Conservation (phyloP, 1,140 invertebrate species). For the Dufourea novaeangliae region DNA sequence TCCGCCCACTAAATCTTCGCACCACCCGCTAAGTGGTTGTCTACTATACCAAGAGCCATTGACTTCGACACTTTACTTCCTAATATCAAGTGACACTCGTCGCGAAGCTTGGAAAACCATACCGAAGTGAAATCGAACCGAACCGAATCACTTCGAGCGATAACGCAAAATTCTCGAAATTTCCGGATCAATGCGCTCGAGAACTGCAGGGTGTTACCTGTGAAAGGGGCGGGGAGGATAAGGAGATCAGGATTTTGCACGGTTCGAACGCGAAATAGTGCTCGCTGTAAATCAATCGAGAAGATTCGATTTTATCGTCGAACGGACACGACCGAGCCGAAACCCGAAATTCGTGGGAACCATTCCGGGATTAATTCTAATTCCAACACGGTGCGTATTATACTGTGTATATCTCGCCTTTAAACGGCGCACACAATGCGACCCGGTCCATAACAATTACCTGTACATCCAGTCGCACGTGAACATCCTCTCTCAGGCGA, state of each 20-base stretch:
- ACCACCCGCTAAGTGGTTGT: no score
- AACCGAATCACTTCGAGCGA: background rate
- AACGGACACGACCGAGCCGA: background rate
- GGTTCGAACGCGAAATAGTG: background rate
- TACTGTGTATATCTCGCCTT: slow-evolving; percentile 41
- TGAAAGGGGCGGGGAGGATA: background rate
- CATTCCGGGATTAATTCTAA: slow-evolving; percentile 43
- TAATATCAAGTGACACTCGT: no score
- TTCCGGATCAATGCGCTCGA: background rate
- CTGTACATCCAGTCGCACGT: background rate
- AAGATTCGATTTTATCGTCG: background rate
- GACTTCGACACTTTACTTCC: no score
- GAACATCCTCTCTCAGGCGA: background rate
- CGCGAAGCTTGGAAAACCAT: no score
- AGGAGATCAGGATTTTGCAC: background rate
- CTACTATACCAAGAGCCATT: no score
- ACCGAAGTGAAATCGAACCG: no score
- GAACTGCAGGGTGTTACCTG: background rate
- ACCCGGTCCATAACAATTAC: slow-evolving; percentile 50
- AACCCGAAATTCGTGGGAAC: background rate
- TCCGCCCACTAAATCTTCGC: no score
- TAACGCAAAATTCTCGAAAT: background rate
- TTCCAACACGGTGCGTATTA: slow-evolving; percentile 1
- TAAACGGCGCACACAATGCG: slow-evolving; percentile 38
- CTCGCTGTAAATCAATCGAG: background rate